A percentile compares a stretch with the other conserved stretches of the same genome.
phyloP scores from a whole-genome alignment of 2,797 vertebrate species.

The Halcyon leucocephala region DNA sequence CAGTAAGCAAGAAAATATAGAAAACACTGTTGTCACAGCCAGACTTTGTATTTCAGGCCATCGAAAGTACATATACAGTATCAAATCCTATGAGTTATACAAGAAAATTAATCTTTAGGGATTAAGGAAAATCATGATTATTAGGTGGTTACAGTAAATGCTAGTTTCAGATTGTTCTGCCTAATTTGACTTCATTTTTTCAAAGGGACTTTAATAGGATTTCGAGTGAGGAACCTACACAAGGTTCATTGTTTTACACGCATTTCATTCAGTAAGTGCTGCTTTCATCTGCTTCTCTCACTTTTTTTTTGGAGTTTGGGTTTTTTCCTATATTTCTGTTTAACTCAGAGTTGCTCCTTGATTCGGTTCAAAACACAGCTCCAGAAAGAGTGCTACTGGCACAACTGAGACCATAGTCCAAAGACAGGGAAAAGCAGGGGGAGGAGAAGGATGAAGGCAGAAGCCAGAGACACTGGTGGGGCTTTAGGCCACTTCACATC shows the following conservation, averaged over 20 bases:
- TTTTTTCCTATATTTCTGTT: background rate
- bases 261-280: background rate
- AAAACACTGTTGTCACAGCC: background rate
- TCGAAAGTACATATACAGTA: background rate
- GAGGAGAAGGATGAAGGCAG: background rate
- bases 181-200: background rate
- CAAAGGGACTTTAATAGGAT: background rate
- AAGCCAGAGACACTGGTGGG: background rate
- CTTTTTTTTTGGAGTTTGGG: background rate
- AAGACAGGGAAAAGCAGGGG: fast-evolving
- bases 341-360: background rate
- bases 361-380: background rate
- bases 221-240: background rate
- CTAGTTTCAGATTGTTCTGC: background rate
- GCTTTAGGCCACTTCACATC: background rate
- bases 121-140: background rate
- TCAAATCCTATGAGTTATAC: background rate
- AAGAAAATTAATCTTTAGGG: background rate
- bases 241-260: background rate
- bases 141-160: background rate
- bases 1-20: background rate
- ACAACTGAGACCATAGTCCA: fast-evolving
- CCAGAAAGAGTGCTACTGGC: background rate
- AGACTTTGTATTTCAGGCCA: background rate
- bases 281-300: background rate